Evolutionary conservation across 2,888 invertebrate species (phyloP), one percentile per base, ranked within the genome.

Genomic region (Sipha maydis): DNA sequence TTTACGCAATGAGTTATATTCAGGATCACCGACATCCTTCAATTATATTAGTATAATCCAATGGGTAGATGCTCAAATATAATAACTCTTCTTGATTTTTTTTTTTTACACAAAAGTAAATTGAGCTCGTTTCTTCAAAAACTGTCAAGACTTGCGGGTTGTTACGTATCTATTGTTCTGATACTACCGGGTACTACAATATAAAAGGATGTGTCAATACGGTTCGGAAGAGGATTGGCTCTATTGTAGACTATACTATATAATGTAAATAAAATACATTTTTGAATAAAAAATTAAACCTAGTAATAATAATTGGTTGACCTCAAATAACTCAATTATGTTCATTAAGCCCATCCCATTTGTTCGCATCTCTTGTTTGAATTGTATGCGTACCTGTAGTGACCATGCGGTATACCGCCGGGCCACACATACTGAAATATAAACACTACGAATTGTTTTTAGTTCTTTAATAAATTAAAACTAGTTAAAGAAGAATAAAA

Each of bases 141-240:
- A 80, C 38, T 61, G 25, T 28, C 54, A 73, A 80, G 79, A 75
- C 41, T 80, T 48, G 75, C 82, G 19, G 82, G 69, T 78, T 54
- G 19, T 78, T 54, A 31, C 34, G 7, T 80, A 28, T 25, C n/a
- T 31, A 88, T 88, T 88, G 88, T 88, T 88, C 75, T 61, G 75
- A 77, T 48, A 56, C 88, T 75, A 88, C 75, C 73, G 88, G 61
- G 38, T 75, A 75, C 28, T n/a, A 61, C n/a, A 82, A 54, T 82
- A 67, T 78, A 88, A 82, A 75, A 82, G 71, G 75, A 80, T 67
- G 75, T 82, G 88, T 82, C 82, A 82, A 88, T 82, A 75, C 82
- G 9, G 75, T 82, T 88, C 80, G 88, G 82, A 88, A 88, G 67
- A 88, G 88, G 88, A 82, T 88, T 67, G 88, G 88, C 88, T 82